Evolutionary conservation across 2,888 invertebrate genomes (phyloP).

Genomic region (Lottia gigantea): DNA sequence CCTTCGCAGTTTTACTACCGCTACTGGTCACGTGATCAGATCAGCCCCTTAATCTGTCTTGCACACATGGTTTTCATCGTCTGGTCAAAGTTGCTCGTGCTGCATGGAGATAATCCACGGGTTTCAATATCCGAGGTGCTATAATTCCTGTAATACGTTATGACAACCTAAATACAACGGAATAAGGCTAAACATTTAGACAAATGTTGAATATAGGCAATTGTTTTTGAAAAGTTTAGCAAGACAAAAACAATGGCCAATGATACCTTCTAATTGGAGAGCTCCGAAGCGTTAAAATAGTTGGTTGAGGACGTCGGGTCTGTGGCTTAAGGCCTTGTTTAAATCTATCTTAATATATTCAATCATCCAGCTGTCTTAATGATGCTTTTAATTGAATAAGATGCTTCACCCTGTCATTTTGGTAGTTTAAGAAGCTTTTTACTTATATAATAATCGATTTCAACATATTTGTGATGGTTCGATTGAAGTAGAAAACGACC

Average conservation of each 20-base stretch:
- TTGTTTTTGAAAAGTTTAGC: not conserved
- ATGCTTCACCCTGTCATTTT: constrained; percentile 5
- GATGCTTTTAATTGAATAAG: not conserved
- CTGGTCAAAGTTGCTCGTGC: not conserved
- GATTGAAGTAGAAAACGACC: too few relatives aligned
- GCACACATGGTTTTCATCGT: not conserved
- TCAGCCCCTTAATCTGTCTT: not conserved
- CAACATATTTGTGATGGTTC: constrained; percentile 1
- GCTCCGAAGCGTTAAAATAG: constrained; percentile 5
- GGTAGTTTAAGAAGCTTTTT: not conserved
- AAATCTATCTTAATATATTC: constrained; percentile 10
- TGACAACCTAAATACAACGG: too few relatives aligned
- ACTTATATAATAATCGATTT: constrained; percentile 2
- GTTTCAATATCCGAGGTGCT: not conserved
- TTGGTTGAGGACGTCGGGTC: constrained; percentile 2
- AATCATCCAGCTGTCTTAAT: constrained; percentile 7
- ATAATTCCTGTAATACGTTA: not conserved
- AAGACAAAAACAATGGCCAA: not conserved
- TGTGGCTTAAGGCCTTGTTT: not conserved
- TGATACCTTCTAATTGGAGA: not conserved
- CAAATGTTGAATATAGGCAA: not conserved
- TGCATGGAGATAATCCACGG: not conserved
- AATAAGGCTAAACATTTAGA: too few relatives aligned
- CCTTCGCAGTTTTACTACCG: not conserved
- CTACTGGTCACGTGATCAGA: not conserved